phyloP scores from a whole-genome alignment of 2,888 invertebrate genomes.

The Coelopa pilipes region DNA sequence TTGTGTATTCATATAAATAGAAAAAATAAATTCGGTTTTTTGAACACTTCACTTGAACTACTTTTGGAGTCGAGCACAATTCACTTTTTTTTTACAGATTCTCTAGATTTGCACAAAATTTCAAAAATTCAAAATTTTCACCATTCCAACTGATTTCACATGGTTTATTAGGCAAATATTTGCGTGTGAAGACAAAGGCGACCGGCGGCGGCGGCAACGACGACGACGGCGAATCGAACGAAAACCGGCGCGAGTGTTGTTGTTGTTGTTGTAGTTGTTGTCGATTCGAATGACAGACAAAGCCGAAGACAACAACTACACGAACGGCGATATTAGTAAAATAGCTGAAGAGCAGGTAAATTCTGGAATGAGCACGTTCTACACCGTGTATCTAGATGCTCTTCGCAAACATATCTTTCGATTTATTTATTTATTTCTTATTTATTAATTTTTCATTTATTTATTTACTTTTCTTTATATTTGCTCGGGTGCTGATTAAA shows the following conservation, averaged over 20 bases:
- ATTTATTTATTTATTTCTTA: too few species aligned
- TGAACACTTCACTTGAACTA: not conserved
- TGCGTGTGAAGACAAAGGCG: not conserved
- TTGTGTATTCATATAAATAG: too few species aligned
- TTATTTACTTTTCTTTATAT: not conserved
- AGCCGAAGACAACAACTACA: not conserved
- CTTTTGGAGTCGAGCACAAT: not conserved
- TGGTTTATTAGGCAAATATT: constrained; percentile 15
- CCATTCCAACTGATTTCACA: not conserved
- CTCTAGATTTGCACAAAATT: constrained; percentile 13
- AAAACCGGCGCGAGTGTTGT: constrained; percentile 19
- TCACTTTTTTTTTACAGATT: not conserved
- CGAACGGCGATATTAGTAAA: not conserved
- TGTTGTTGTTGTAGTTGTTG: not conserved
- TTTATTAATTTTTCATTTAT: not conserved
- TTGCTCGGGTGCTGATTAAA: not conserved
- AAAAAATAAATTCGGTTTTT: not conserved
- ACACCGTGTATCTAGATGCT: not conserved
- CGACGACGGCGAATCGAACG: constrained; percentile 6
- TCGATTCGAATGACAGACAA: constrained; percentile 9
- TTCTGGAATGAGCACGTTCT: not conserved
- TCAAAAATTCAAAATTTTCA: not conserved
- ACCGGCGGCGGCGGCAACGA: not conserved
- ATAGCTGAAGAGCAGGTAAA: not conserved
- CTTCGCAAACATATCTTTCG: too few species aligned